A percentile compares a stretch with the other conserved stretches of the same genome.
Conservation (phyloP, 2,888 invertebrate species). For the Mesochorus sp. region DNA sequence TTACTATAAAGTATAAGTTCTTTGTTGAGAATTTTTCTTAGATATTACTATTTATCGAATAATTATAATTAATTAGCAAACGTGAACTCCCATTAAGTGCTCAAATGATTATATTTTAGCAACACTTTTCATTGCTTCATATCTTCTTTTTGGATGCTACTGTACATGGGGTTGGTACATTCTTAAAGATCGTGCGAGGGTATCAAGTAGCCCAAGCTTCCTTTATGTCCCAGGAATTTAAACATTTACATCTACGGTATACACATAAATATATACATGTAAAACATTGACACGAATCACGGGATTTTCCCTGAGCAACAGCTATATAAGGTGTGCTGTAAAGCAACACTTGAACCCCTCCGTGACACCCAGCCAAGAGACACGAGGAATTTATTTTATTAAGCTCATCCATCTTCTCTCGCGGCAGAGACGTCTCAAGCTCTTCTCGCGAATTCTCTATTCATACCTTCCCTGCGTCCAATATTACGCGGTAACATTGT, state of each 20-base stretch:
- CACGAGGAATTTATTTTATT: conserved; percentile 61
- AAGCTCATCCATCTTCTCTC: conserved; percentile 63
- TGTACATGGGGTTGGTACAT: too few species aligned
- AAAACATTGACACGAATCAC: conserved; percentile 42
- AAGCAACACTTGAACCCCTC: conserved; percentile 42
- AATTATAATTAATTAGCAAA: too few species aligned
- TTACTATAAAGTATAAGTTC: too few species aligned
- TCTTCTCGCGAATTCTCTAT: conserved; percentile 49
- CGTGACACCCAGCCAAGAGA: conserved; percentile 24
- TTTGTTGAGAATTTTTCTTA: too few species aligned
- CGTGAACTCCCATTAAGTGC: too few species aligned
- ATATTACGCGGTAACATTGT: conserved; percentile 40
- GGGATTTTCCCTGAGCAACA: conserved; percentile 29
- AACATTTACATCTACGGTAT: background rate
- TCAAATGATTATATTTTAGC: too few species aligned
- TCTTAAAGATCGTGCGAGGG: background rate
- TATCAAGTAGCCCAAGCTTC: conserved; percentile 7
- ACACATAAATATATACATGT: background rate
- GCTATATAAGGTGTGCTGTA: conserved; percentile 12
- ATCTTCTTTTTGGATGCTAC: background rate
- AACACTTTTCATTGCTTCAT: too few species aligned
- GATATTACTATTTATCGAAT: too few species aligned
- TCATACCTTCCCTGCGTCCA: conserved; percentile 38
- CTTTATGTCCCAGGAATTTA: background rate
- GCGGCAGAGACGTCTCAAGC: conserved; percentile 46